Percentiles rank a stretch among this genome's conserved stretches.
Evolutionary conservation across 2,113 vertebrate genomes (phyloP).

Genomic region (Kryptolebias marmoratus): DNA sequence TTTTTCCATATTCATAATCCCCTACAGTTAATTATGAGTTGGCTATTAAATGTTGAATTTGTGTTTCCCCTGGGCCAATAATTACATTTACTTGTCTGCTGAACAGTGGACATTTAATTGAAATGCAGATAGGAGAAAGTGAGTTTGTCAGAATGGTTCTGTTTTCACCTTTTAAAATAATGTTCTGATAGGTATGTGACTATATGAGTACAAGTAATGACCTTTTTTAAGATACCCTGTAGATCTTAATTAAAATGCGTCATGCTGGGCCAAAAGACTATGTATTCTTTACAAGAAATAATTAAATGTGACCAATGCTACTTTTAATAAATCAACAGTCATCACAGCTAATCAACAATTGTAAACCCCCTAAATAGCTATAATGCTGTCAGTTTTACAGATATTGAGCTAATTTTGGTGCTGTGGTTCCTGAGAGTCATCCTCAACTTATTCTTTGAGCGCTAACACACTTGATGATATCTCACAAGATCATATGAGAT

Average conservation of each 20-base stretch:
- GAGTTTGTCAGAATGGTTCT: conserved; percentile 32
- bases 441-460: no score
- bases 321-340: conserved; percentile 33
- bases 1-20: conserved; percentile 25
- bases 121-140: conserved; percentile 57
- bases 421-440: no score
- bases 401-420: no score
- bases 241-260: conserved; percentile 60
- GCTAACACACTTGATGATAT: no score
- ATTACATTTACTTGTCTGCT: conserved; percentile 40
- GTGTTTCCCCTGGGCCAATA: conserved; percentile 47
- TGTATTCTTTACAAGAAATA: conserved; percentile 30
- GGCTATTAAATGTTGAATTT: conserved; percentile 34
- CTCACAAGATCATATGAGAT: no score
- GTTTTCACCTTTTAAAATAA: conserved; percentile 50
- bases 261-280: conserved; percentile 44
- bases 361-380: no score
- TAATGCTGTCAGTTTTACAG: no score
- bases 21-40: conserved; percentile 46
- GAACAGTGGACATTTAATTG: conserved; percentile 55
- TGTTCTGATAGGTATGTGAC: conserved; percentile 54
- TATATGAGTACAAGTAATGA: conserved; percentile 61
- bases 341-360: no score
- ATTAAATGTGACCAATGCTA: conserved; percentile 46
- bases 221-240: conserved; percentile 32